A percentile compares a stretch with the other conserved stretches of the same genome.
Conservation (phyloP, 1,140 invertebrate genomes). For the Drosophila suzukii region DNA sequence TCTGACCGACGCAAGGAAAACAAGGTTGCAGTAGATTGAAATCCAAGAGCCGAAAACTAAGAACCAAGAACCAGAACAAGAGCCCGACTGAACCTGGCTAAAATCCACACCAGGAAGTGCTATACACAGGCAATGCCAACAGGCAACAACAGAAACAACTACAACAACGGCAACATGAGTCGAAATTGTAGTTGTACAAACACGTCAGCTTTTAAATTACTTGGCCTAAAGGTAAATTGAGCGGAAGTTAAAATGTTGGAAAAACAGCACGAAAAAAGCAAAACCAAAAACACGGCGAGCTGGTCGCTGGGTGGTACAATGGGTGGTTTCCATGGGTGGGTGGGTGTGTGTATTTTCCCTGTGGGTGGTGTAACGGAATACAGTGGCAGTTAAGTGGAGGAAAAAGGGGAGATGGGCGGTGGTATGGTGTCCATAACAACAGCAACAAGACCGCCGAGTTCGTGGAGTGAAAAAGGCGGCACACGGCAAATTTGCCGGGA, state of each 20-base stretch:
- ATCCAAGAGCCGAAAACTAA: slow-evolving; percentile 37
- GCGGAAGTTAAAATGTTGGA: slow-evolving; percentile 83
- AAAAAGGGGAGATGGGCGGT: slow-evolving; percentile 9
- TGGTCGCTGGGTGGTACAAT: slow-evolving; percentile 17
- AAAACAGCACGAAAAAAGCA: slow-evolving; percentile 74
- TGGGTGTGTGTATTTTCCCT: slow-evolving; percentile 10
- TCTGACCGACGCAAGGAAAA: slow-evolving; percentile 39
- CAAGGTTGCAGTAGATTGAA: slow-evolving; percentile 39
- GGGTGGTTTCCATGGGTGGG: slow-evolving; percentile 15
- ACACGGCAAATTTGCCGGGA: slow-evolving; percentile 81
- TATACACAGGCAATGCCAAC: slow-evolving; percentile 74
- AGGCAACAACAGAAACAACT: slow-evolving; percentile 32
- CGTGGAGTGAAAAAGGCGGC: slow-evolving; percentile 41
- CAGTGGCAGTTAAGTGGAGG: slow-evolving; percentile 31
- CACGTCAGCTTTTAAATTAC: slow-evolving; percentile 83
- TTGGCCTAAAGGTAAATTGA: slow-evolving; percentile 83
- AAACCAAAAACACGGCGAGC: slow-evolving; percentile 53
- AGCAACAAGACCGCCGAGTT: slow-evolving; percentile 20
- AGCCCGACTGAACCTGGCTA: slow-evolving; percentile 52
- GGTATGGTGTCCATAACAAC: slow-evolving; percentile 55
- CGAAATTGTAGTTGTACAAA: slow-evolving; percentile 83
- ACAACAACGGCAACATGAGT: slow-evolving; percentile 79
- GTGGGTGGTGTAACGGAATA: slow-evolving; percentile 54
- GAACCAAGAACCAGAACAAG: slow-evolving; percentile 61
- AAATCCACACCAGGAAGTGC: slow-evolving; percentile 78